Evolutionary conservation across 2,888 invertebrate species (phyloP).

Genomic region (Dryocosmus kuriphilus): DNA sequence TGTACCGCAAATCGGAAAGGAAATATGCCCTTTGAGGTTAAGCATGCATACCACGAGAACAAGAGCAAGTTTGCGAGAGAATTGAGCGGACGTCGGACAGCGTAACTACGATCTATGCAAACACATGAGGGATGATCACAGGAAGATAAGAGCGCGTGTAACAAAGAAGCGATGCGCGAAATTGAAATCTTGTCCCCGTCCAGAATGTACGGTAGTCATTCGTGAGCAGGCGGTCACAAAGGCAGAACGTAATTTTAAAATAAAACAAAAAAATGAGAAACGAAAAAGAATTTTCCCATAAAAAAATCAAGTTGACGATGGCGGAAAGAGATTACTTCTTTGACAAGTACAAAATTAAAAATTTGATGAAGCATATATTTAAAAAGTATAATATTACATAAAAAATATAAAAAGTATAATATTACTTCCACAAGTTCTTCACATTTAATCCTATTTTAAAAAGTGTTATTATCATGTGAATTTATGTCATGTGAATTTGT

Average conservation of each 20-base stretch:
- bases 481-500: too few relatives aligned
- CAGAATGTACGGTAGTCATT: constrained; percentile 1
- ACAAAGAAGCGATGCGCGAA: constrained; percentile 7
- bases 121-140: constrained; percentile 7
- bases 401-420: background rate
- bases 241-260: background rate
- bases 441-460: too few relatives aligned
- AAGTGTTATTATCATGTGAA: too few relatives aligned
- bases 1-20: background rate
- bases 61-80: constrained; percentile 7
- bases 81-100: background rate
- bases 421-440: too few relatives aligned
- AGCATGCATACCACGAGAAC: background rate
- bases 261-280: background rate
- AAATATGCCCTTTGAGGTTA: constrained; percentile 1
- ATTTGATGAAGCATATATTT: too few relatives aligned
- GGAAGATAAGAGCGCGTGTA: background rate
- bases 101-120: background rate
- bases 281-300: background rate
- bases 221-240: background rate
- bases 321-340: background rate
- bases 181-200: constrained; percentile 2
- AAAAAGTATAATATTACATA: too few relatives aligned
- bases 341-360: background rate
- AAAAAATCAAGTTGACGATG: background rate